A percentile compares a stretch with the other conserved stretches of the same genome.
phyloP scores from a whole-genome alignment of 2,888 invertebrate genomes.

The Candidula unifasciata region DNA sequence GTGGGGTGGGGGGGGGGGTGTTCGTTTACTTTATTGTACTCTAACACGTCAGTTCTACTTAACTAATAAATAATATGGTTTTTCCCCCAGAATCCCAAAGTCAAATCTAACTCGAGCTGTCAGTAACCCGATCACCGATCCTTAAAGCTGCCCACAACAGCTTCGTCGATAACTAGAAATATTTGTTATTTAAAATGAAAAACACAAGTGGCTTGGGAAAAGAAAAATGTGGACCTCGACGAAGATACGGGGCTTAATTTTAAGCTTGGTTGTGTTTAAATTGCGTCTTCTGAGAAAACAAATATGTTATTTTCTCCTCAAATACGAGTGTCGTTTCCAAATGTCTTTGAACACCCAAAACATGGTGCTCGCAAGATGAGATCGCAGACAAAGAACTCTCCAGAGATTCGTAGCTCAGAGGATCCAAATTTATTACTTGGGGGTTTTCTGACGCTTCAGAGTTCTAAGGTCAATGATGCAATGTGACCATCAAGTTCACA shows the following conservation, averaged over 20 bases:
- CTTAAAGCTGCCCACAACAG: too few species aligned
- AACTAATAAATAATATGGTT: too few species aligned
- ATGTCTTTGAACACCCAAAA: neutral
- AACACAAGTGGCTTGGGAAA: too few species aligned
- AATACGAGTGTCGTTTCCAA: slow-evolving; percentile 3
- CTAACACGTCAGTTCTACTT: too few species aligned
- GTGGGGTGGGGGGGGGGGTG: too few species aligned
- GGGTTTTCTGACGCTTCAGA: neutral
- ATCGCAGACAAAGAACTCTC: neutral
- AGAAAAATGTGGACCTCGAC: neutral
- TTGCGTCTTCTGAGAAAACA: slow-evolving; percentile 18
- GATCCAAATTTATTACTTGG: slow-evolving; percentile 12
- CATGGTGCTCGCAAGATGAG: slow-evolving; percentile 12
- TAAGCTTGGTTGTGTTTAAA: slow-evolving; percentile 28
- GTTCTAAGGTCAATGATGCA: neutral
- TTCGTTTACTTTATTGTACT: too few species aligned
- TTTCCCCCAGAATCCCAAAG: too few species aligned
- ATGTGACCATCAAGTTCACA: neutral
- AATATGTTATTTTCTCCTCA: slow-evolving; percentile 22
- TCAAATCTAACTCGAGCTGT: too few species aligned
- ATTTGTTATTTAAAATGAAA: too few species aligned
- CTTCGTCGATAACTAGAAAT: too few species aligned
- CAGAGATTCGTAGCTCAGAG: neutral
- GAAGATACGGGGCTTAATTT: slow-evolving; percentile 15
- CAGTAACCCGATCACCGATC: too few species aligned